Conservation (phyloP, 2,113 vertebrate genomes). For the Catharus fuscescens region DNA sequence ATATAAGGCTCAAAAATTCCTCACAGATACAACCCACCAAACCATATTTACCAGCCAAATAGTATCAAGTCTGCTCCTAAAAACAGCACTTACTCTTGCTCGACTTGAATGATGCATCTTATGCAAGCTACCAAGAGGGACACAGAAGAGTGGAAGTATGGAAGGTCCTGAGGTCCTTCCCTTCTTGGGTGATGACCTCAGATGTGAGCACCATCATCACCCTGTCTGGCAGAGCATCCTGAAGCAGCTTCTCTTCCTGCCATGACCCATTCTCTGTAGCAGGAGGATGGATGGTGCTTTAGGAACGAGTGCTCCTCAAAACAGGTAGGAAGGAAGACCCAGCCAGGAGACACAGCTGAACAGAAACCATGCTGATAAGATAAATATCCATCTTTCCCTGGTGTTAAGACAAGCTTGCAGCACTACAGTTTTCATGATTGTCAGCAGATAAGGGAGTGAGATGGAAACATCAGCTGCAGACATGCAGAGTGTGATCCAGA, state of each 20-base stretch:
- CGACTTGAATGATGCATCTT: neutral
- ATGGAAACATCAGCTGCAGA: neutral
- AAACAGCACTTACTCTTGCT: neutral
- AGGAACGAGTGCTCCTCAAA: neutral
- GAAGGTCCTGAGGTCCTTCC: neutral
- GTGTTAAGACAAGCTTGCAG: neutral
- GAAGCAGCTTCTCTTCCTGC: neutral
- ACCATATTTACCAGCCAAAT: neutral
- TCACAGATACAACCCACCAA: neutral
- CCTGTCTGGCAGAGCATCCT: neutral
- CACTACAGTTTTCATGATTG: neutral
- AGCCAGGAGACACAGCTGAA: neutral
- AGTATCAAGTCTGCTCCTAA: neutral
- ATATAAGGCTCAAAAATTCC: neutral
- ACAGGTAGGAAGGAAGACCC: neutral
- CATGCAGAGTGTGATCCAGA: neutral
- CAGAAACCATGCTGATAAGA: neutral
- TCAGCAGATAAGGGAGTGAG: neutral
- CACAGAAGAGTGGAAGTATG: neutral
- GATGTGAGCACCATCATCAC: neutral
- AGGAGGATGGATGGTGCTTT: neutral
- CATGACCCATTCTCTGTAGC: fast-evolving
- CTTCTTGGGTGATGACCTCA: neutral
- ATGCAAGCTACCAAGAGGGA: neutral
- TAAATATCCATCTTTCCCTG: neutral